phyloP scores from a whole-genome alignment of 2,888 invertebrate species.

The Phania funesta region DNA sequence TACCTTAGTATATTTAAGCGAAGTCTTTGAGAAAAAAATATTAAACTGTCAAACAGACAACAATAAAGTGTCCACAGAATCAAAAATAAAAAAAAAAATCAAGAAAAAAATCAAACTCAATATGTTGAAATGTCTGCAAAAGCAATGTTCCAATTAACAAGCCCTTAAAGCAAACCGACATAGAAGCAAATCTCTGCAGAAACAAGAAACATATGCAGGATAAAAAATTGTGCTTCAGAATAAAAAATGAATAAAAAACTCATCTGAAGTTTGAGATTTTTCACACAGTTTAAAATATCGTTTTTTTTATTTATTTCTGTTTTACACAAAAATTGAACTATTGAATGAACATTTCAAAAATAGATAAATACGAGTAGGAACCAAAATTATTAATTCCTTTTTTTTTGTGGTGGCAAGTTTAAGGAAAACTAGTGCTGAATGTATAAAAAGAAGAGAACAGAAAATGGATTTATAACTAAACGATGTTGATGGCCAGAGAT shows the following conservation, averaged over 20 bases:
- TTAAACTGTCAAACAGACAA: conserved; percentile 52
- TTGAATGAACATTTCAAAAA: conserved; percentile 49
- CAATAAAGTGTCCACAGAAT: conserved; percentile 27
- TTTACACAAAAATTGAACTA: conserved; percentile 30
- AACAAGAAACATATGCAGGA: background rate
- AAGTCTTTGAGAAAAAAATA: conserved; percentile 16
- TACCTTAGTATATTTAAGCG: background rate
- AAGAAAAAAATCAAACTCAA: conserved; percentile 49
- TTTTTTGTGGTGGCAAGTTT: background rate
- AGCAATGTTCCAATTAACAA: conserved; percentile 60
- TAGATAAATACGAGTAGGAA: conserved; percentile 12
- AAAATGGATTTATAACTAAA: conserved; percentile 50
- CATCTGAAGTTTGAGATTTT: conserved; percentile 5
- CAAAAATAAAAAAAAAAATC: conserved; percentile 29
- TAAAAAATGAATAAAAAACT: background rate
- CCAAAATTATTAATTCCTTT: conserved; percentile 30
- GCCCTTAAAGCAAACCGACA: conserved; percentile 27
- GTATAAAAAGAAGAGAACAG: conserved; percentile 7
- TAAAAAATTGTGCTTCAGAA: background rate
- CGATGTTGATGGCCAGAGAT: conserved; percentile 72
- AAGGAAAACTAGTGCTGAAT: background rate
- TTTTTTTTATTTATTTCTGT: conserved; percentile 6
- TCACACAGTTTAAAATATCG: conserved; percentile 43
- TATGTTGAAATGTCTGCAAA: conserved; percentile 57
- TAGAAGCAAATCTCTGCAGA: background rate